Evolutionary conservation across 2,113 vertebrate species (phyloP), one percentile per base, ranked within the genome.

Genomic region (Percina caprodes): DNA sequence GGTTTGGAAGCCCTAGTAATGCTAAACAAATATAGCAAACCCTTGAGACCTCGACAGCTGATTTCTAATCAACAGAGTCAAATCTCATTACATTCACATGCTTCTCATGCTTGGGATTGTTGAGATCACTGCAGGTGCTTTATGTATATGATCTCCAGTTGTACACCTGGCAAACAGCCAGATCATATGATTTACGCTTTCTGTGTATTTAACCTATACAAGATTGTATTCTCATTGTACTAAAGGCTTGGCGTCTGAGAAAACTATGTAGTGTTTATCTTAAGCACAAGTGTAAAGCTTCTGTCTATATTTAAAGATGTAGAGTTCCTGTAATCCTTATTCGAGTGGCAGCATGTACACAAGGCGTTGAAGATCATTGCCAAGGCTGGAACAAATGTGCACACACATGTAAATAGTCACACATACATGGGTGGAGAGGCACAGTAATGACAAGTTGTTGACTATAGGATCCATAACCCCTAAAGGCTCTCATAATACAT

Each of bases 81-180:
- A 55, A 67, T 85, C 60, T 82, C 24, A 60, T 91, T 84, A 82
- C 74, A 85, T n/a, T 69, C 24, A 51, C 75, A 63, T 83, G 71
- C 66, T 60, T 65, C 11, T 26, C 71, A 74, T 87, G 75, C 56
- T 49, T 74, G 0, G 39, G 4, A 82, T 52, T 21, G n/a, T 49
- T 69, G 19, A 33, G 65, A 66, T 80, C 35, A 46, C 71, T 82
- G 72, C 35, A 80, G 56, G 7, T 74, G 69, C 49, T 61, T 21
- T 4, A 68, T 54, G 68, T 83, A 65, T 65, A 4, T 62, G 74
- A 76, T 69, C 61, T 49, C 58, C n/a, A 61, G 46, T 77, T 82
- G 58, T 74, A 69, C 45, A 71, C 16, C 16, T 82, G 84, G 83
- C 80, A 73, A 74, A 19, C 5, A 21, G 69, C 79, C 85, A 76